Evolutionary conservation across 2,797 vertebrate genomes (phyloP).

Genomic region (Clarias pachynema): DNA sequence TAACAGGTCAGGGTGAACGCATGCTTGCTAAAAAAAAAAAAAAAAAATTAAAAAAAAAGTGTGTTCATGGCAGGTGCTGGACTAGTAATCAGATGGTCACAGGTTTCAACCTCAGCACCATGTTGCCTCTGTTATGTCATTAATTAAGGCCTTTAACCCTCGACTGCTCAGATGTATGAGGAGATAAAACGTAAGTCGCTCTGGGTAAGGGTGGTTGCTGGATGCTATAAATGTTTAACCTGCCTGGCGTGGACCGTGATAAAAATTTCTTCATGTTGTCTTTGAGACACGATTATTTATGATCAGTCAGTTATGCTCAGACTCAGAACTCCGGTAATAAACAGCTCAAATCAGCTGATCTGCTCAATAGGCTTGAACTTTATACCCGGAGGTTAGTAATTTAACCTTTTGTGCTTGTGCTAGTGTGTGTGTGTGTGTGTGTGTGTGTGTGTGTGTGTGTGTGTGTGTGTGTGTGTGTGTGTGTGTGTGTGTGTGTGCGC

Average conservation of each 20-base stretch:
- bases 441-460: neutral
- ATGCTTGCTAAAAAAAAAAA: neutral
- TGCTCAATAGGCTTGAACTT: conserved; percentile 34
- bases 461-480: neutral
- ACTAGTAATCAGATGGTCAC: no score
- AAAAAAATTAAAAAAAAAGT: no score
- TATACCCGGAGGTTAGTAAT: conserved; percentile 20
- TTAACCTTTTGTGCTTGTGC: conserved; percentile 17
- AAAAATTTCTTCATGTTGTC: neutral
- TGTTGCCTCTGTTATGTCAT: no score
- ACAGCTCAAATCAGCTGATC: conserved; percentile 31
- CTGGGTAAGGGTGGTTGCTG: no score
- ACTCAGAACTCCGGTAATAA: conserved; percentile 38
- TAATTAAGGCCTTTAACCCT: no score
- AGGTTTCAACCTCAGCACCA: no score
- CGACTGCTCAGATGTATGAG: no score
- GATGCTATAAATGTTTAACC: neutral
- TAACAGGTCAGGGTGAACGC: no score
- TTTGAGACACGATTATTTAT: neutral
- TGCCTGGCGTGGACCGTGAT: neutral
- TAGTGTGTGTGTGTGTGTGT: neutral
- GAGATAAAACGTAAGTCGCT: no score
- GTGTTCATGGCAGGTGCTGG: neutral
- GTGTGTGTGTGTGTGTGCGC: no score
- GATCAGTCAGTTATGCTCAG: neutral